Conservation (phyloP, 53 echinoderm and acorn worm genomes). For the Paelopatides confundens region DNA sequence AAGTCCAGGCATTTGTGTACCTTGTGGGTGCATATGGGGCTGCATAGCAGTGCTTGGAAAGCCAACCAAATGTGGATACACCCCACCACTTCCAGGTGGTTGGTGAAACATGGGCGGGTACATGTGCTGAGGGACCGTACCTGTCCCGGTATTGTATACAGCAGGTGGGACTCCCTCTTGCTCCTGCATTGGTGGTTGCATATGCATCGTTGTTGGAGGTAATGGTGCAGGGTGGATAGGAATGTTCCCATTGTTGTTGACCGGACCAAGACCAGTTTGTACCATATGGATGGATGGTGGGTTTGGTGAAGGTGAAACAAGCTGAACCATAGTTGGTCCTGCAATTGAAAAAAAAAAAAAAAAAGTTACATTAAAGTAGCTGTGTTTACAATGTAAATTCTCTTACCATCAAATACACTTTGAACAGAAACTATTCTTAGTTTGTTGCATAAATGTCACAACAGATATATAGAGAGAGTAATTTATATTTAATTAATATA, state of each 20-base stretch:
- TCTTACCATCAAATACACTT: too few relatives aligned
- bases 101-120: constrained; percentile 69
- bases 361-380: too few relatives aligned
- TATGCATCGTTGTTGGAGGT: constrained; percentile 69
- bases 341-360: constrained; percentile 47
- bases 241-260: constrained; percentile 70
- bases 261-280: constrained; percentile 95
- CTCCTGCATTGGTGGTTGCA: constrained; percentile 76
- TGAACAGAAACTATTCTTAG: too few relatives aligned
- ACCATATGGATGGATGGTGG: constrained; percentile 95
- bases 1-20: constrained; percentile 68
- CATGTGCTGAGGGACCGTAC: constrained; percentile 76
- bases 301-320: constrained; percentile 90
- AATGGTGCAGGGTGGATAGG: constrained; percentile 77
- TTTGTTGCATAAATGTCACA: too few relatives aligned
- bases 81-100: constrained; percentile 53
- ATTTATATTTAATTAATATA: too few relatives aligned
- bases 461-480: too few relatives aligned
- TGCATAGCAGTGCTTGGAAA: constrained; percentile 69
- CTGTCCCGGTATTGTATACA: constrained; percentile 66
- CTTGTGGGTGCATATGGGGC: constrained; percentile 76
- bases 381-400: too few relatives aligned
- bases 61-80: constrained; percentile 69
- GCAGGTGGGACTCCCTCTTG: constrained; percentile 59
- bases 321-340: constrained; percentile 95